A percentile compares a stretch with the other conserved stretches of the same genome.
Evolutionary conservation across 2,113 vertebrate genomes (phyloP).

Genomic region (Cephalopterus ornatus): DNA sequence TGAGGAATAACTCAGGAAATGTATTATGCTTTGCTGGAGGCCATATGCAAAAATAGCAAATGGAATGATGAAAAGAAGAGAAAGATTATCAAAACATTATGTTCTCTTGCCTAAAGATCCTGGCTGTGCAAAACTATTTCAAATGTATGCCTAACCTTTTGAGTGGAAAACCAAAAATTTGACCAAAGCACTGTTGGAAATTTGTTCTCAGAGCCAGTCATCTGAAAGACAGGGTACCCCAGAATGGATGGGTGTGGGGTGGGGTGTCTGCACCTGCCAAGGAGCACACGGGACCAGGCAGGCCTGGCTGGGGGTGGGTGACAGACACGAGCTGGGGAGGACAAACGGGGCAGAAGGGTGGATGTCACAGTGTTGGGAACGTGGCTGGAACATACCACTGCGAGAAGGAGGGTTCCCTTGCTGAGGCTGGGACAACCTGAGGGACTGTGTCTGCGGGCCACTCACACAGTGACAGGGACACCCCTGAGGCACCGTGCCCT

Average conservation of each 20-base stretch:
- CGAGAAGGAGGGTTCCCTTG: accelerated
- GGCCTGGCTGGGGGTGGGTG: background rate
- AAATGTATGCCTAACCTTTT: background rate
- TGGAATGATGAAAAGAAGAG: background rate
- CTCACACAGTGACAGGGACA: no score
- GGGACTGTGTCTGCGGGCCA: accelerated
- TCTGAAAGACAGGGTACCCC: background rate
- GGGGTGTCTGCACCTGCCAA: accelerated
- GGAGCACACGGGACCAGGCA: background rate
- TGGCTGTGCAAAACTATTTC: background rate
- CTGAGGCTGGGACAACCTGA: no score
- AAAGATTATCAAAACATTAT: accelerated
- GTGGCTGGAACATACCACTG: accelerated
- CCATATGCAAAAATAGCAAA: background rate
- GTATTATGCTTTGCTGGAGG: background rate
- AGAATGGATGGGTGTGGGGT: background rate
- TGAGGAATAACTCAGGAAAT: background rate
- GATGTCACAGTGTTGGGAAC: background rate
- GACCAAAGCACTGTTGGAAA: background rate
- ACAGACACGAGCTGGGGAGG: background rate
- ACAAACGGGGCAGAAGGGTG: background rate
- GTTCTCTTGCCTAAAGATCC: background rate
- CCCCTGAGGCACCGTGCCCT: no score
- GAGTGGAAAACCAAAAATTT: background rate
- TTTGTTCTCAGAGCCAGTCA: background rate